Evolutionary conservation across 2,888 invertebrate species (phyloP), one percentile per base, ranked within the genome.

Genomic region (Tenthredo distinguenda): DNA sequence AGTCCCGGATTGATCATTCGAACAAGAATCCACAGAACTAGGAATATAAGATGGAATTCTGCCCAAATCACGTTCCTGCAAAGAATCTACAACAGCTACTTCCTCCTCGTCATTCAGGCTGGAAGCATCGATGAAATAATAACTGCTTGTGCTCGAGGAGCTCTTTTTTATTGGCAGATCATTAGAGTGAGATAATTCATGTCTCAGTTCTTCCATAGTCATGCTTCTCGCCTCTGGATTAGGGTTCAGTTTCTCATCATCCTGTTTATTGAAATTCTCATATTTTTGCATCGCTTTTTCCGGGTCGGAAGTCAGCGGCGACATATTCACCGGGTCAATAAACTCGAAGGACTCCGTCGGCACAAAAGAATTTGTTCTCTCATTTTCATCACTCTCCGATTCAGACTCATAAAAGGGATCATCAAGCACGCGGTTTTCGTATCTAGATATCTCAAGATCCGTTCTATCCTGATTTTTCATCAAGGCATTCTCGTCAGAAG

Each of bases 121-220:
- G 9, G 97, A 96, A 21, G 97, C 97, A 92, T 97, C 97, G 88
- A 97, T 97, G 89, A 97, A 97, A 91, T 96, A 97, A 86, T 96
- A 95, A 93, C 91, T 95, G 88, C 89, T 94, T 88, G 90, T 93
- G 91, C 89, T 93, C 90, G 89, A 90, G 86, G 88, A 90, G 89
- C 88, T 90, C 74, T 88, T 90, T 65, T 87, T 89, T 6, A 87
- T 86, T 31, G 82, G 84, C n/a, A 83, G 43, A 71, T 90, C 88
- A 72, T 87, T 86, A 12, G 88, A 86, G 50, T 86, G 87, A 2
- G 88, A 87, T n/a, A 87, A 86, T 62, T 88, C 87, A 81, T 85
- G 86, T 86, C 47, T 55, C 2, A 86, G 55, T 58, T 88, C 86
- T 37, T 87, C 87, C 58, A 84, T 86, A 3, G 86, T 88, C 86